Percentiles rank a stretch among this genome's conserved stretches.
These are phyloP conservation scores for Drosophila paranaensis DNA, from an alignment of 2,888 invertebrate species.

Conservation along the genomic window DNA sequence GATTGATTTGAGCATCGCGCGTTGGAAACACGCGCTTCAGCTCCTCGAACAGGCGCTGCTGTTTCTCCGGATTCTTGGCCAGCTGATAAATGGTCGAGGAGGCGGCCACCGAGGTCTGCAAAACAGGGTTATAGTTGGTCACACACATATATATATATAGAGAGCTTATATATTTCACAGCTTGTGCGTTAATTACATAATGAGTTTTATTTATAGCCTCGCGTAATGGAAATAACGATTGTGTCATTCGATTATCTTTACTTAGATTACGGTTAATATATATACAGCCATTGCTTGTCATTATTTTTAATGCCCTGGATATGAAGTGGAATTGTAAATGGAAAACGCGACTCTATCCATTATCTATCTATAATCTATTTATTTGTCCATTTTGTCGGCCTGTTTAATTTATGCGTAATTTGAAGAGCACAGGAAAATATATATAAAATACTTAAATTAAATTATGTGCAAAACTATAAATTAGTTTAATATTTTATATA, in stretches of 20 bases:
- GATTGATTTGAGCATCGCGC: conserved; percentile 86
- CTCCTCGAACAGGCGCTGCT: conserved; percentile 88
- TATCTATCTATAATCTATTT: conserved; percentile 5
- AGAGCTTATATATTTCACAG: background rate
- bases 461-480: background rate
- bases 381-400: conserved; percentile 1
- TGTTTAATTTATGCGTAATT: background rate
- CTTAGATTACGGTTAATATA: conserved; percentile 8
- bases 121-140: background rate
- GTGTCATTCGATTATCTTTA: conserved; percentile 16
- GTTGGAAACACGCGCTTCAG: conserved; percentile 86
- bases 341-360: background rate
- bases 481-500: background rate
- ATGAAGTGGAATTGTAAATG: background rate
- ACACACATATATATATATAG: background rate
- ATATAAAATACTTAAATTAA: background rate
- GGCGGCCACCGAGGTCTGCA: conserved; percentile 89
- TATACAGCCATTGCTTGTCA: background rate
- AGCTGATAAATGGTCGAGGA: conserved; percentile 91
- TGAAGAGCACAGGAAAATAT: background rate
- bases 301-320: conserved; percentile 4
- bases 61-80: conserved; percentile 89
- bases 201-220: conserved; percentile 21
- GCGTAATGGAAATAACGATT: conserved; percentile 6
- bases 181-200: conserved; percentile 27